Evolutionary conservation across 2,113 vertebrate species (phyloP), one percentile per base, ranked within the genome.

Genomic region (Anas platyrhynchos): DNA sequence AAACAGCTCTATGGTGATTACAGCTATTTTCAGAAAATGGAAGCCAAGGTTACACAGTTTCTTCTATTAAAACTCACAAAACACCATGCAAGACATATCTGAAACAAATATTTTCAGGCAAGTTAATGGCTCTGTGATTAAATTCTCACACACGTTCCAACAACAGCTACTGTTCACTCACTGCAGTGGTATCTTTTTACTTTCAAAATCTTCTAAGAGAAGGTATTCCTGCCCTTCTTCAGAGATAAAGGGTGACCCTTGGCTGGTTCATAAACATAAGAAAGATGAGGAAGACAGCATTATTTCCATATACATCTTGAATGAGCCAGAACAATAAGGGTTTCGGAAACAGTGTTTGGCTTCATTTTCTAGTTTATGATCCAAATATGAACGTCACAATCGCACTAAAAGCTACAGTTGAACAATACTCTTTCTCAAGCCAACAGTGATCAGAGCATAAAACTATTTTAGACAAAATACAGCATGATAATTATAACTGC

Each of bases 191-290:
- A 98, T 97, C 97, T 98, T 99, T 98, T 98, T 99, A 99, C 99
- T 99, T 98, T 99, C 99, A 99, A 99, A 99, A 97, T 99, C 99
- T 98, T 99, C 99, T 97, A 99, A 98, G 56, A 99, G 99, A 91
- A 99, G 98, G 97, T 99, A 99, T 97, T 99, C 98, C 96, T 99
- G 98, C 97, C 97, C 98, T 98, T 99, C 98, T 97, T 99, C 97
- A 79, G 98, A 98, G 96, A 98, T 95, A 97, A 98, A 98, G 97
- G 97, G 98, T 96, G 98, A 98, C 96, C 97, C 97, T 95, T 98
- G 98, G 97, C 99, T 99, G 98, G 86, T 98, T 98, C 97, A 96
- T 46, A 97, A 96, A 97, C 92, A 98, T 29, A 97, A 83, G 92
- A 98, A 96, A 98, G 96, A 98, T 80, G 95, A 96, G 97, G 97